phyloP scores from a whole-genome alignment of 30 jellyfish, hydroid and myxozoan genomes.

The Pseudorhiza aurosa region DNA sequence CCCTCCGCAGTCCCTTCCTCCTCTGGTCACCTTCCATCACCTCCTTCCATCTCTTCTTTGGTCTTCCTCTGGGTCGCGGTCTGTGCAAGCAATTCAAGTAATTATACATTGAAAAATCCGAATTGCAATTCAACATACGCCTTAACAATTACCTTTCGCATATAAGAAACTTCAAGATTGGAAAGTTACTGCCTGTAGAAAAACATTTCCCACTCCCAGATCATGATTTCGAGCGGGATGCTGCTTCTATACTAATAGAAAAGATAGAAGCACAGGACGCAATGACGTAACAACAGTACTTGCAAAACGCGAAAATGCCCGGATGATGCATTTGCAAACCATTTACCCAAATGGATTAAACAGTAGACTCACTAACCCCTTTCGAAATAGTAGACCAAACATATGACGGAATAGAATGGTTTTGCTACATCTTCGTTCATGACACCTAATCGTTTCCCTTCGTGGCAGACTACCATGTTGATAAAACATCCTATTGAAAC shows the following conservation, averaged over 20 bases:
- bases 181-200: slow-evolving; percentile 17
- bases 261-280: not conserved
- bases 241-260: not conserved
- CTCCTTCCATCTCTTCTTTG: too few relatives aligned
- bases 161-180: too few relatives aligned
- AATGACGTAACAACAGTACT: not conserved
- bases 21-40: too few relatives aligned
- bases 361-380: slow-evolving; percentile 9
- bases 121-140: too few relatives aligned
- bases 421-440: slow-evolving; percentile 22
- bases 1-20: too few relatives aligned
- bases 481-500: not conserved
- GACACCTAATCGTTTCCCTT: slow-evolving; percentile 4
- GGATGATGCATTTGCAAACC: slow-evolving; percentile 12
- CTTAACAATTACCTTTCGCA: too few relatives aligned
- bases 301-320: slow-evolving; percentile 10
- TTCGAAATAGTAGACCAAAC: not conserved
- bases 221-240: slow-evolving; percentile 9
- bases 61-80: too few relatives aligned
- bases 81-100: too few relatives aligned
- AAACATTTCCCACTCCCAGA: slow-evolving; percentile 1
- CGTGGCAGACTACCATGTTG: slow-evolving; percentile 8
- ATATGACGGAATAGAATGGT: not conserved
- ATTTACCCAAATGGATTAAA: slow-evolving; percentile 6
- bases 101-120: too few relatives aligned